Base-by-base conservation (phyloP, 2,113 vertebrate species). In the Lates calcarifer region DNA sequence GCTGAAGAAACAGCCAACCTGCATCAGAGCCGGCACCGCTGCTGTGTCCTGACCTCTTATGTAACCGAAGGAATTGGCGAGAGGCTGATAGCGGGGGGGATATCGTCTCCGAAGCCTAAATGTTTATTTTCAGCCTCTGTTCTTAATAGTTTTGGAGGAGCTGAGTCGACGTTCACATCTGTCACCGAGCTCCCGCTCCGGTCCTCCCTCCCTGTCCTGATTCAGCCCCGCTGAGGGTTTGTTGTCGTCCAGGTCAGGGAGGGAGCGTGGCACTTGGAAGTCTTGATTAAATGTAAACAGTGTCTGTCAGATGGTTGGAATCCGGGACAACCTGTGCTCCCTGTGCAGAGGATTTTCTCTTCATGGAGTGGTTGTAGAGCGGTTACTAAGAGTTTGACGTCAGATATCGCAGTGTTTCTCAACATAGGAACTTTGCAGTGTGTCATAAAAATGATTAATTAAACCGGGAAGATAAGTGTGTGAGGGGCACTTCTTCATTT, bases 111-210 rank as follows among this genome's bases (percentile, higher is more conserved):
- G 63, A 76, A 83, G 79, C 80, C 80, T 43, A 13, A 83, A 77
- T 88, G 86, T 92, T 90, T 90, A 85, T 91, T 90, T 90, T 87
- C 79, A 71, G 87, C 84, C 62, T 71, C 73, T 51, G 77, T 86
- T 79, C 73, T 69, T 77, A 63, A 82, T 76, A 78, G 74, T 87
- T 73, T n/a, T 31, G 35, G 74, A 78, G 51, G 64, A 66, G 74
- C 74, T 20, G 84, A 81, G 76, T 77, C 39, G 74, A 70, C 45
- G 11, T 63, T 80, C 79, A 77, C 92, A 82, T 88, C 89, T 86
- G 90, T 79, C 78, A 45, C 39, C 1, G 43, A 9, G 33, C 74
- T 49, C 62, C 29, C 31, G 5, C 57, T 70, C 57, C 24, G 15
- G 47, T 66, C 60, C 51, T 15, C 60, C 33, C 41, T 18, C 49